A percentile compares a stretch with the other conserved stretches of the same genome.
Evolutionary conservation across 2,113 vertebrate genomes (phyloP).

Genomic region (Gymnobelideus leadbeateri): DNA sequence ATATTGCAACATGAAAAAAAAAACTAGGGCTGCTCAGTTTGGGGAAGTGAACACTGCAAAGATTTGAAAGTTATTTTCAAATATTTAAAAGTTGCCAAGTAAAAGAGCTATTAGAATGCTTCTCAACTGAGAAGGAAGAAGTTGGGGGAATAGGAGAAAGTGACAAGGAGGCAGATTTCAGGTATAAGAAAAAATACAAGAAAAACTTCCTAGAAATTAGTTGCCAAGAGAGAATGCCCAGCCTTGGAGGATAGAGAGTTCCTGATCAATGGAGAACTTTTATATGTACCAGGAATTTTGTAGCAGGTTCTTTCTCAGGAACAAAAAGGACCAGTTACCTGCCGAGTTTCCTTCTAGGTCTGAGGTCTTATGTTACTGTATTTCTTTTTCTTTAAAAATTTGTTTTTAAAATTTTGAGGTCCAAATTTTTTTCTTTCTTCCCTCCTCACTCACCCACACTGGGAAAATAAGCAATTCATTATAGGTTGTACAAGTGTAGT

Average conservation of each 20-base stretch:
- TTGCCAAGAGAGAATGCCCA: not conserved
- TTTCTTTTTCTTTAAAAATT: not conserved
- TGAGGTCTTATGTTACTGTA: not conserved
- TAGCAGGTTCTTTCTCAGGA: not conserved
- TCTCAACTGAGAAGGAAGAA: not conserved
- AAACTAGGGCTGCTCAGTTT: not conserved
- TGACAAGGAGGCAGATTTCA: not conserved
- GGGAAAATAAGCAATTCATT: too few species aligned
- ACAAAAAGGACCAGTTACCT: not conserved
- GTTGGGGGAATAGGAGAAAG: not conserved
- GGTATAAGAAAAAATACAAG: not conserved
- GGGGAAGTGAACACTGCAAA: not conserved
- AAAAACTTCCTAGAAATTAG: not conserved
- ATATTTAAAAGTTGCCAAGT: not conserved
- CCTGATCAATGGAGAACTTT: not conserved
- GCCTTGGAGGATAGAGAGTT: not conserved
- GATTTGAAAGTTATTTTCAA: not conserved
- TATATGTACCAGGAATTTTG: not conserved
- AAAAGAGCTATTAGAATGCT: not conserved
- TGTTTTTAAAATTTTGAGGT: too few species aligned
- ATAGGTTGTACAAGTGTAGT: too few species aligned
- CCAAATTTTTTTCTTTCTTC: too few species aligned
- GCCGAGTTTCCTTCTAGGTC: not conserved
- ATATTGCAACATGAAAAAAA: conserved; percentile 72
- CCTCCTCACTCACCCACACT: too few species aligned